Evolutionary conservation across 2,113 vertebrate species (phyloP), one percentile per base, ranked within the genome.

Genomic region (Tor tambroides): DNA sequence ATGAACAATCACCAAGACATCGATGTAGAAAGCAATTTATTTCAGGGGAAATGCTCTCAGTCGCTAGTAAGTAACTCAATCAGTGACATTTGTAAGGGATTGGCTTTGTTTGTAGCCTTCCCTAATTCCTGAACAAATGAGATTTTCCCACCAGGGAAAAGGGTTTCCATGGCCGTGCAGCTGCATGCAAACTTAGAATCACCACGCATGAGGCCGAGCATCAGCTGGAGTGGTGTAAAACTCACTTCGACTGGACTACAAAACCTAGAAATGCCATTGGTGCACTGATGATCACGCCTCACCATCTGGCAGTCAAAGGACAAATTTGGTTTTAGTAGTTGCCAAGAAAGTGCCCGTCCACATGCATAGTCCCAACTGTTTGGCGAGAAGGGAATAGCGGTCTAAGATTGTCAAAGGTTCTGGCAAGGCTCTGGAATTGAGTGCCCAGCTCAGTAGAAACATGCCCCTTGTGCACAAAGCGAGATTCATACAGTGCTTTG

Each of bases 301-400:
- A 28, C 41, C n/a, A 76, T 76, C 72, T 75, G 72, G 23, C 35
- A 49, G 72, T 76, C 41, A 76, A 49, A 14, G n/a, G 38, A 49
- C 41, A 26, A 49, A 76, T 76, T 49, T 17, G 43, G 14, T 76
- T 76, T 76, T 17, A n/a, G 43, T 0, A 49, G 41, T 28, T 76
- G 74, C n/a, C 38, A 76, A 49, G 43, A 76, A 74, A 49, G 26
- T 49, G 74, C n/a, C 74, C 2, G n/a, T 14, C n/a, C 43, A 76
- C 43, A 28, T 49, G 43, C 74, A 76, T 5, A 28, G n/a, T 76
- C 21, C 35, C 38, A 74, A 74, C 56, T 61, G 56, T 23, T 61
- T n/a, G 21, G 21, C 9, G 23, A n/a, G 56, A 3, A 61, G 8
- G 56, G 56, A 61, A 59, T 3, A 56, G 56, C 2, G 7, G 56